Percentiles rank a stretch among this genome's conserved stretches.
phyloP scores from a whole-genome alignment of 2,888 invertebrate genomes.

The Plemyria rubiginata region DNA sequence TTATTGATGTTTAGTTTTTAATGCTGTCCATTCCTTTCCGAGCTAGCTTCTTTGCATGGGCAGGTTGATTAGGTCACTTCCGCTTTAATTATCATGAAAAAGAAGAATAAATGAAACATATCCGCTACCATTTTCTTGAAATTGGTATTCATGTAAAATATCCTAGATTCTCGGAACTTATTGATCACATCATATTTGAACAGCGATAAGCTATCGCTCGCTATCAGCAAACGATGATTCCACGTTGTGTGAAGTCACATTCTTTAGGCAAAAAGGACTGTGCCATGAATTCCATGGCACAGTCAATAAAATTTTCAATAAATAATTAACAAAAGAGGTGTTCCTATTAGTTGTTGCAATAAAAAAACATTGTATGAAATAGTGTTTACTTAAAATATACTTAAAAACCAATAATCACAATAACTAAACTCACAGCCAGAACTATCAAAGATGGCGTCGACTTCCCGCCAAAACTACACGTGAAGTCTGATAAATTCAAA shows the following conservation, averaged over 20 bases:
- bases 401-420: constrained; percentile 32
- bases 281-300: neutral
- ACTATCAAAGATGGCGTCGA: constrained; percentile 50
- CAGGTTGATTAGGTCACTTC: no score
- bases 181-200: constrained; percentile 6
- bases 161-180: constrained; percentile 5
- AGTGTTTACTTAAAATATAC: neutral
- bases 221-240: neutral
- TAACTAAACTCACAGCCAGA: constrained; percentile 56
- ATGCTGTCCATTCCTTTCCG: no score
- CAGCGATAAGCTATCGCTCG: constrained; percentile 3
- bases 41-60: no score
- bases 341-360: no score
- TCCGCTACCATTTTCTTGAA: constrained; percentile 1
- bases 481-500: constrained; percentile 53
- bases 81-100: neutral
- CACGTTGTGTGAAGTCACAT: neutral
- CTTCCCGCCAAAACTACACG: constrained; percentile 54
- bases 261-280: neutral
- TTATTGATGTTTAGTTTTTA: no score
- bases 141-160: neutral
- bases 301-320: no score
- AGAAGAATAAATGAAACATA: neutral
- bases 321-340: no score
- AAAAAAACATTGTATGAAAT: no score